A percentile compares a stretch with the other conserved stretches of the same genome.
Evolutionary conservation across 1,140 invertebrate genomes (phyloP).

Genomic region (Carcinoscorpius rotundicauda): DNA sequence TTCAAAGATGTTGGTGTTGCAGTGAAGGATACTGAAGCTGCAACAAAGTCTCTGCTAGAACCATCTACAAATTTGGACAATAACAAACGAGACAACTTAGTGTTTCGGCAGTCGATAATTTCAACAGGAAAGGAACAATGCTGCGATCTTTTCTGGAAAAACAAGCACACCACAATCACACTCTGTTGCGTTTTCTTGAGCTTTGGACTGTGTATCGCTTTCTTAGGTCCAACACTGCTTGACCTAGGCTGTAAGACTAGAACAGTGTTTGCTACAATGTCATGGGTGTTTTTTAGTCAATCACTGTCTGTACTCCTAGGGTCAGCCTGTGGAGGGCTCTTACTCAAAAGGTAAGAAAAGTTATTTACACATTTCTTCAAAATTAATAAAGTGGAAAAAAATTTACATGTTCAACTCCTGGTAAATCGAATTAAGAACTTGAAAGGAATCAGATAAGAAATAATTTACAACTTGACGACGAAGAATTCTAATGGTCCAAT

Average conservation of each 20-base stretch:
- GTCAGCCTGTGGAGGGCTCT: conserved; percentile 35
- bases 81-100: too few relatives aligned
- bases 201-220: conserved; percentile 41
- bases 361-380: neutral
- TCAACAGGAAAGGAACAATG: conserved; percentile 24
- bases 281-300: conserved; percentile 41
- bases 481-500: too few relatives aligned
- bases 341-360: conserved; percentile 34
- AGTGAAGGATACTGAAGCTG: too few relatives aligned
- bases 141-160: conserved; percentile 33
- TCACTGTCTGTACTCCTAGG: conserved; percentile 39
- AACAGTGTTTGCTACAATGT: conserved; percentile 36
- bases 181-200: conserved; percentile 38
- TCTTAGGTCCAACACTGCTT: conserved; percentile 38
- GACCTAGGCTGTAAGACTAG: conserved; percentile 39
- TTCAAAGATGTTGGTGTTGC: too few relatives aligned
- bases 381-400: too few relatives aligned
- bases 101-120: too few relatives aligned
- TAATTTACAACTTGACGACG: too few relatives aligned
- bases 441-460: too few relatives aligned
- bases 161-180: conserved; percentile 34
- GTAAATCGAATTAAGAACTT: too few relatives aligned
- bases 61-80: too few relatives aligned
- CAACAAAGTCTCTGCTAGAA: too few relatives aligned
- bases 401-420: too few relatives aligned